Conservation (phyloP, 2,888 invertebrate species). For the Tetrapedia diversipes region DNA sequence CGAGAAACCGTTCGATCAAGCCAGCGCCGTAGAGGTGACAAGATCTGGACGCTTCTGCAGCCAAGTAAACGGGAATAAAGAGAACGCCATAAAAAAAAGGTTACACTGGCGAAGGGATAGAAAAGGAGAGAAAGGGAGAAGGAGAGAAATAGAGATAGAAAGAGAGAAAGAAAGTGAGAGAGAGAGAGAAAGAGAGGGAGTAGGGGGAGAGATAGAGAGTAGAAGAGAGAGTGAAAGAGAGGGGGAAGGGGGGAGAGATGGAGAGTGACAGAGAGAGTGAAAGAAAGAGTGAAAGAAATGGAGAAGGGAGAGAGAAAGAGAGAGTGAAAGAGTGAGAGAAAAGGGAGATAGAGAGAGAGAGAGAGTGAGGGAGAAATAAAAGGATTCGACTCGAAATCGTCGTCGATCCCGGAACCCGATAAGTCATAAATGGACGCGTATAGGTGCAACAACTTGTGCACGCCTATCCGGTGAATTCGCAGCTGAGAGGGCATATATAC, state of each 20-base stretch:
- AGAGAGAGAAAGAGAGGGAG: not conserved
- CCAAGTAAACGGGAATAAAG: conserved; percentile 26
- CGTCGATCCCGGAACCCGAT: conserved; percentile 63
- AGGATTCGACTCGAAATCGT: conserved; percentile 47
- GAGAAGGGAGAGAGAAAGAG: not conserved
- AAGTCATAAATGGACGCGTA: conserved; percentile 58
- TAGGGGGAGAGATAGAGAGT: not conserved
- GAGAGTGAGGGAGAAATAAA: conserved; percentile 16
- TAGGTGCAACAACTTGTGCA: conserved; percentile 60
- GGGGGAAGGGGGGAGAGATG: not conserved
- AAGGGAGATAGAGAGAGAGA: not conserved
- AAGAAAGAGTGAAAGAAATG: too few species aligned
- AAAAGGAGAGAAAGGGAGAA: not conserved
- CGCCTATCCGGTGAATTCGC: conserved; percentile 71
- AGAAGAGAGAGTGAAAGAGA: not conserved
- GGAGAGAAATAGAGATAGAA: not conserved
- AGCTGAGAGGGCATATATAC: conserved; percentile 77
- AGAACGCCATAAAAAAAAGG: conserved; percentile 7
- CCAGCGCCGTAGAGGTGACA: too few species aligned
- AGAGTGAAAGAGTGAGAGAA: not conserved
- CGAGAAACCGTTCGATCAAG: conserved; percentile 59
- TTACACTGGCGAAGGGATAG: not conserved
- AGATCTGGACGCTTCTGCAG: too few species aligned
- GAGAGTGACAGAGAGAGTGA: too few species aligned
- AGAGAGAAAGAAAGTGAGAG: not conserved